Percentiles rank a stretch among this genome's conserved stretches.
phyloP scores from a whole-genome alignment of 2,888 invertebrate genomes.

The Punctoribates punctum region DNA sequence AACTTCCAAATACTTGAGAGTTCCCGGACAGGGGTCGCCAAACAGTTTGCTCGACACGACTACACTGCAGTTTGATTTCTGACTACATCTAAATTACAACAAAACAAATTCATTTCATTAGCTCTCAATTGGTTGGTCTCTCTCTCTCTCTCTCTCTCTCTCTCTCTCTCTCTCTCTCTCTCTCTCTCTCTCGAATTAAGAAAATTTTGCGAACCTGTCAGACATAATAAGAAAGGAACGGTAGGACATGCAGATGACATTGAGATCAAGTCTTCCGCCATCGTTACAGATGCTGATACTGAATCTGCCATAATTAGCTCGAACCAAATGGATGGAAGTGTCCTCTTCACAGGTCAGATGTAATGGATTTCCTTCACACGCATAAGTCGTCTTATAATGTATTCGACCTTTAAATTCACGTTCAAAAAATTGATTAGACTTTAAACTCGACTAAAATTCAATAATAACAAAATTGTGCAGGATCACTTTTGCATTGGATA shows the following conservation, averaged over 20 bases:
- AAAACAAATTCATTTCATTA: neutral
- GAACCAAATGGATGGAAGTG: slow-evolving; percentile 81
- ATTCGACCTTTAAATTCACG: slow-evolving; percentile 37
- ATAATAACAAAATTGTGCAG: slow-evolving; percentile 15
- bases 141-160: no score
- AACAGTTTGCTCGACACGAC: slow-evolving; percentile 53
- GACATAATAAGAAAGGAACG: slow-evolving; percentile 81
- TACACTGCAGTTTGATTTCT: slow-evolving; percentile 50
- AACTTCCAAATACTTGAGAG: slow-evolving; percentile 62
- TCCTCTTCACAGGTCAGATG: slow-evolving; percentile 82
- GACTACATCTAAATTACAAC: slow-evolving; percentile 49
- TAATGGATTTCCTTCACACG: slow-evolving; percentile 86
- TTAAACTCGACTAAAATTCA: neutral
- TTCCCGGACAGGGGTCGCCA: slow-evolving; percentile 61
- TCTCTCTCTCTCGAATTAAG: neutral
- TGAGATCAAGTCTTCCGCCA: slow-evolving; percentile 93
- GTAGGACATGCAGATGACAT: slow-evolving; percentile 89
- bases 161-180: no score
- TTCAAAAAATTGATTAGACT: neutral
- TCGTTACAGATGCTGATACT: slow-evolving; percentile 94
- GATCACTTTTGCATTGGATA: neutral
- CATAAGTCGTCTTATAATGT: slow-evolving; percentile 79
- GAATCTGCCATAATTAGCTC: slow-evolving; percentile 89
- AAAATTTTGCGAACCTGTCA: slow-evolving; percentile 65
- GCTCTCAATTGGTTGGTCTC: neutral